Percentiles rank a stretch among this genome's conserved stretches.
phyloP scores from a whole-genome alignment of 2,888 invertebrate species.

The Chalcosyrphus nemorum region DNA sequence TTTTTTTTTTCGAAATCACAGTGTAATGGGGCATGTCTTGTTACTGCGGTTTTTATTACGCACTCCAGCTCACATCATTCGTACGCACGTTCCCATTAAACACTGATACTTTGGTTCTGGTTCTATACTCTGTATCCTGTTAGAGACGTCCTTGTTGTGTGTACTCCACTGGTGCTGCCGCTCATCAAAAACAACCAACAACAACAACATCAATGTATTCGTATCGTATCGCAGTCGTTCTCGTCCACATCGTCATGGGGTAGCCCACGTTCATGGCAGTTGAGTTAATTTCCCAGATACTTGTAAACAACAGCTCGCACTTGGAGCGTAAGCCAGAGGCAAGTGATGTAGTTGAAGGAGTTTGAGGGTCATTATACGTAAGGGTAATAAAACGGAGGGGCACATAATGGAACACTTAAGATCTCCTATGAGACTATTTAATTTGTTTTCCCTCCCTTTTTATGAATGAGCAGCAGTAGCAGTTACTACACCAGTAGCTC shows the following conservation, averaged over 20 bases:
- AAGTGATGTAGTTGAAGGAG: constrained; percentile 58
- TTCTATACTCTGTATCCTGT: neutral
- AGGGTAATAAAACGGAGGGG: constrained; percentile 55
- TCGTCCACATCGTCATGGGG: neutral
- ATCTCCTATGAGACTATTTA: constrained; percentile 67
- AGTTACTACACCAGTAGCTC: neutral
- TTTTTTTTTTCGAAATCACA: constrained; percentile 43
- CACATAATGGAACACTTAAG: constrained; percentile 64
- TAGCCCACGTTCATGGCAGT: constrained; percentile 21
- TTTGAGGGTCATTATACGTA: constrained; percentile 65
- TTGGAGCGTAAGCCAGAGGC: constrained; percentile 46
- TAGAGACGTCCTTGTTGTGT: neutral
- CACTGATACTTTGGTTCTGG: neutral
- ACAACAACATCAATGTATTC: neutral
- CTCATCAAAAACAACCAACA: too few species aligned
- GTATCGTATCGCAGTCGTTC: neutral
- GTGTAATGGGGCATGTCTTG: constrained; percentile 39
- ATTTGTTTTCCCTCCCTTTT: constrained; percentile 34
- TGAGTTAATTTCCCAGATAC: constrained; percentile 63
- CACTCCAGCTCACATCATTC: constrained; percentile 45
- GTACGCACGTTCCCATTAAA: constrained; percentile 62
- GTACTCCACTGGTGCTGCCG: constrained; percentile 11
- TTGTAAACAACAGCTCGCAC: constrained; percentile 64
- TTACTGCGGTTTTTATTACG: constrained; percentile 61
- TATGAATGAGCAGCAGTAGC: constrained; percentile 2